A percentile compares a stretch with the other conserved stretches of the same genome.
Conservation (phyloP, 2,888 invertebrate genomes). For the Salticus scenicus region DNA sequence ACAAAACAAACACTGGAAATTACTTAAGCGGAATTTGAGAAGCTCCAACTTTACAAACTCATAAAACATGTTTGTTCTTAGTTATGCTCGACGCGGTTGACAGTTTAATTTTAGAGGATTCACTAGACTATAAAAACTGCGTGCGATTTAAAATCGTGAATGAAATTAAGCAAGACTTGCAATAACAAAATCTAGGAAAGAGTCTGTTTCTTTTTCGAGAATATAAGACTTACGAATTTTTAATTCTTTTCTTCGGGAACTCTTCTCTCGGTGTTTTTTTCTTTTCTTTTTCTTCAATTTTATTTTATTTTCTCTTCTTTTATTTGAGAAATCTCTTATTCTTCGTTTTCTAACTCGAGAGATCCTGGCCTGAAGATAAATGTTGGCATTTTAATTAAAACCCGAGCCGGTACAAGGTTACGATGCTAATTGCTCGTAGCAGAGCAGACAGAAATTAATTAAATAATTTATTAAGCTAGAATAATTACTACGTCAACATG, state of each 20-base stretch:
- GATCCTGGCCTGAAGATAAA: constrained; percentile 54
- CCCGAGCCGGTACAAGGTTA: constrained; percentile 41
- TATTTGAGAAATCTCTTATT: background rate
- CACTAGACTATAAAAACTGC: constrained; percentile 27
- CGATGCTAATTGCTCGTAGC: constrained; percentile 65
- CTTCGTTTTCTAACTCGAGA: background rate
- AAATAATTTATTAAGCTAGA: constrained; percentile 70
- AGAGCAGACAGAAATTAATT: constrained; percentile 67
- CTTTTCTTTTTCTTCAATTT: constrained; percentile 2
- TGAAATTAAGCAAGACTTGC: constrained; percentile 21
- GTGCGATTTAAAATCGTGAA: constrained; percentile 20
- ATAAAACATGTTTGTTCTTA: constrained; percentile 49
- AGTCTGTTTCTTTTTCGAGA: constrained; percentile 2
- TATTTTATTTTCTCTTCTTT: constrained; percentile 14
- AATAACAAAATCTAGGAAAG: constrained; percentile 55
- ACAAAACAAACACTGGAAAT: constrained; percentile 1
- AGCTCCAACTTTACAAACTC: constrained; percentile 16
- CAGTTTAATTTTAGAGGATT: constrained; percentile 31
- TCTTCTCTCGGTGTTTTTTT: constrained; percentile 21
- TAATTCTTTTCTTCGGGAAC: constrained; percentile 19
- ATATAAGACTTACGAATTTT: constrained; percentile 23
- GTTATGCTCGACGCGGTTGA: constrained; percentile 28
- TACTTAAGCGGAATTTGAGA: background rate
- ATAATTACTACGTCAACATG: constrained; percentile 68
- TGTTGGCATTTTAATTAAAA: constrained; percentile 68